Evolutionary conservation across 1,140 invertebrate genomes (phyloP).

Genomic region (Eupristina koningsbergeri): DNA sequence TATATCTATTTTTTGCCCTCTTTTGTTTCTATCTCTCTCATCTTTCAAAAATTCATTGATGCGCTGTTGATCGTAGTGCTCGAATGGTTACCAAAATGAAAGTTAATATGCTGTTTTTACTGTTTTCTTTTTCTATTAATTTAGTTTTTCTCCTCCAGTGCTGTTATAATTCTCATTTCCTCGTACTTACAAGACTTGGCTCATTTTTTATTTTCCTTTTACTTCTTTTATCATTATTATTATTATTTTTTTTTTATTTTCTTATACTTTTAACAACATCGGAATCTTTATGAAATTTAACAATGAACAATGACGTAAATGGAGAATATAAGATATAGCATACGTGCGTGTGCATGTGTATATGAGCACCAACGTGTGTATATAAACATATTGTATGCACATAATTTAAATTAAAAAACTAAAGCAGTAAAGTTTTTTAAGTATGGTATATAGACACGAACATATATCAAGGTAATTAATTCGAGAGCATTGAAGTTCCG

Average conservation of each 20-base stretch:
- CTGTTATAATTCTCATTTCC: neutral
- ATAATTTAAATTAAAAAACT: neutral
- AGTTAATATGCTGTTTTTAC: neutral
- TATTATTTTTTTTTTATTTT: conserved; percentile 4
- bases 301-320: neutral
- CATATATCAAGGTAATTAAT: neutral
- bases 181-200: neutral
- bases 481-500: neutral
- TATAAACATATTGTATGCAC: too few species aligned
- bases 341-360: too few species aligned
- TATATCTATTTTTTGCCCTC: neutral
- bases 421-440: neutral
- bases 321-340: too few species aligned
- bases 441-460: neutral
- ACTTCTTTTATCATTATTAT: neutral
- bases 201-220: neutral
- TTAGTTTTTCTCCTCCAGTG: neutral
- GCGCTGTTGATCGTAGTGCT: neutral
- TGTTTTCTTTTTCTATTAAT: neutral
- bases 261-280: neutral
- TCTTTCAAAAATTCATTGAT: neutral
- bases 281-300: conserved; percentile 7
- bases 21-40: neutral
- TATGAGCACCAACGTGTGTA: too few species aligned
- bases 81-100: neutral